phyloP scores from a whole-genome alignment of 1,140 invertebrate species.

The Pinna nobilis region DNA sequence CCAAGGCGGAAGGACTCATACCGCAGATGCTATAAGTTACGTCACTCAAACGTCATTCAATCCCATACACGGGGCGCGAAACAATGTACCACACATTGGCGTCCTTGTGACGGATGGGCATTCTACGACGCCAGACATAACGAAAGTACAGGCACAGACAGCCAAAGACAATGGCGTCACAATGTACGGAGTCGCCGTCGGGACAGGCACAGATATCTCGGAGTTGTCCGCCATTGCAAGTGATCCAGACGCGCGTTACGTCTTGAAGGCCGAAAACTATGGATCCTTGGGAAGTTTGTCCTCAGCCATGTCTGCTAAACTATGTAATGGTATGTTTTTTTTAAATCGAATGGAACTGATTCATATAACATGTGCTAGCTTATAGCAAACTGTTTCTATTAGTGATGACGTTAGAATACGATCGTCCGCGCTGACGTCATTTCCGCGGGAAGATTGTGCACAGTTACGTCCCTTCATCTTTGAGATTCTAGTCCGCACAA shows the following conservation, averaged over 20 bases:
- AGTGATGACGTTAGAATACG: no score
- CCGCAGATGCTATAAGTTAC: slow-evolving; percentile 56
- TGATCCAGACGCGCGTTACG: slow-evolving; percentile 54
- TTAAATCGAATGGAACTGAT: not conserved
- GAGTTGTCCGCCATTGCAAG: slow-evolving; percentile 58
- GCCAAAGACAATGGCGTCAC: slow-evolving; percentile 57
- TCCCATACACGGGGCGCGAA: slow-evolving; percentile 55
- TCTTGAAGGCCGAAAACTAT: slow-evolving; percentile 58
- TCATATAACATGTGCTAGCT: no score
- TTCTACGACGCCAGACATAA: slow-evolving; percentile 50
- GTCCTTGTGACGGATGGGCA: slow-evolving; percentile 59
- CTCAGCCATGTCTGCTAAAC: slow-evolving; percentile 52
- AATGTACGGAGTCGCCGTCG: slow-evolving; percentile 63
- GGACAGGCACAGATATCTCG: slow-evolving; percentile 48
- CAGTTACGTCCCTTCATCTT: no score
- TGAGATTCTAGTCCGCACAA: no score
- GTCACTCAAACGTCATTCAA: slow-evolving; percentile 57
- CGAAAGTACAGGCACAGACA: slow-evolving; percentile 56
- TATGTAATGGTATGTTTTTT: slow-evolving; percentile 60
- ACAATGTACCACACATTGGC: slow-evolving; percentile 52
- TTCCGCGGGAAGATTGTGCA: no score
- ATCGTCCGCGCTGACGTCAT: no score
- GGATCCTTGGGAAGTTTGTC: slow-evolving; percentile 49
- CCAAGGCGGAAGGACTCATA: slow-evolving; percentile 51
- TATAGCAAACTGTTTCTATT: no score